A percentile compares a stretch with the other conserved stretches of the same genome.
Evolutionary conservation across 2,113 vertebrate genomes (phyloP).

Genomic region (Phaethornis superciliosus): DNA sequence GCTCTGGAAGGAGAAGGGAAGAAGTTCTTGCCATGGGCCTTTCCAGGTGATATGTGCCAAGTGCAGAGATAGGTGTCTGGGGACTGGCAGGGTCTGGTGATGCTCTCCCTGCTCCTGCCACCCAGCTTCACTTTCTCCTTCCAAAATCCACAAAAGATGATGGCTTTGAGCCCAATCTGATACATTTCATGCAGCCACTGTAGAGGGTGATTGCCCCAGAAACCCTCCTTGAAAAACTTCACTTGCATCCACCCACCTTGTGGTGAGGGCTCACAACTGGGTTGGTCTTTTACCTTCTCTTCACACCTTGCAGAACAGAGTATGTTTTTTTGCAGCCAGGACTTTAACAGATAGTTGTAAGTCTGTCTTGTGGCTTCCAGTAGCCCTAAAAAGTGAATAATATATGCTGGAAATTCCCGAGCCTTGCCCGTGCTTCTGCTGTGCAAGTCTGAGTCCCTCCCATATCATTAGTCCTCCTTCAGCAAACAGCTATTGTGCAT

Average conservation of each 20-base stretch:
- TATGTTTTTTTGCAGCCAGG: background rate
- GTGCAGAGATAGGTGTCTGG: background rate
- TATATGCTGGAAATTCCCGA: constrained; percentile 36
- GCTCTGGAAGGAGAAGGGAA: background rate
- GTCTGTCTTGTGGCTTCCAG: constrained; percentile 23
- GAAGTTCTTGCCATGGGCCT: accelerated
- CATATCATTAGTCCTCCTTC: constrained; percentile 5
- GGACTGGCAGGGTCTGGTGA: background rate
- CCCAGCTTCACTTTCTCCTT: background rate
- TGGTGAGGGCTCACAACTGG: background rate
- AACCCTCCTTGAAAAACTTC: background rate
- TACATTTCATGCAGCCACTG: accelerated
- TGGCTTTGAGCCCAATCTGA: background rate
- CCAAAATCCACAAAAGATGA: background rate
- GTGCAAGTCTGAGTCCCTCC: background rate
- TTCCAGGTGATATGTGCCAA: background rate
- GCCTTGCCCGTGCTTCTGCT: background rate
- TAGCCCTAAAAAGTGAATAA: background rate
- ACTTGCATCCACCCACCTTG: background rate
- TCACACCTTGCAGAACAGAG: background rate
- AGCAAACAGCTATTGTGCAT: constrained; percentile 15
- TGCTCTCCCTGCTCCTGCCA: background rate
- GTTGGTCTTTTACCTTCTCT: background rate
- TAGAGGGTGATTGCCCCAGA: background rate
- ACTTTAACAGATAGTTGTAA: background rate